Base-by-base conservation (phyloP, 2,797 vertebrate genomes). In the Phataginus tetradactyla region DNA sequence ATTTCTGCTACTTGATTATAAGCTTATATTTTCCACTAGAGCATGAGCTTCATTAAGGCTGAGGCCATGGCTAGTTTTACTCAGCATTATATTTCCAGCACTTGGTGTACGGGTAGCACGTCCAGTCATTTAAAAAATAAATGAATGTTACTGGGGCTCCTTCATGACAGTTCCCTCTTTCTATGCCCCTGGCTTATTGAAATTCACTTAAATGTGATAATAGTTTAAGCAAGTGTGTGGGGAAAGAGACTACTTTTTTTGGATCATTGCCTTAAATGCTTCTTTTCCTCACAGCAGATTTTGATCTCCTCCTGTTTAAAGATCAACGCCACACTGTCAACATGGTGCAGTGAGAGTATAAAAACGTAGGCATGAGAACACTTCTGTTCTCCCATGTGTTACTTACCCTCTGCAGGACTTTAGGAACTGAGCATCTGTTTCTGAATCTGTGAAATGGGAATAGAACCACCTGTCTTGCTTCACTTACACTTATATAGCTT, bases 311-410 rank as follows among this genome's bases (percentile, higher is more conserved):
- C 55, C n/a, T 77, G 37, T 53, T 93, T 83, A 57, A 59, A 72
- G 69, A 91, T 37, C 29, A 75, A 37, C 34, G 42, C 7, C 45
- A 23, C 69, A 71, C 21, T 53, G 51, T 61, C 61, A 55, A 37
- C 34, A 11, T 55, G 29, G n/a, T 61, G 25, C 4, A 59, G 59
- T 39, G 78, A 86, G 81, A 86, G 90, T 39, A 69, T n/a, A 77
- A 81, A 81, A 63, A 49, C 20, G 61, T 69, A 18, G 90, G 71
- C 86, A 53, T 80, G 51, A 49, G 68, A 86, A 81, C 4, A 3
- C 39, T 49, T 75, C n/a, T 86, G 59, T 34, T 87, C 69, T 83
- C 37, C 86, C 77, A 91, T 78, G 72, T 95, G 96, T 64, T 93
- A 78, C 81, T 83, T 78, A 83, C 55, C 55, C 57, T 55, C 72